A percentile compares a stretch with the other conserved stretches of the same genome.
These are phyloP conservation scores for Vidua chalybeata DNA, from an alignment of 2,113 vertebrate species.

Conservation along the genomic window DNA sequence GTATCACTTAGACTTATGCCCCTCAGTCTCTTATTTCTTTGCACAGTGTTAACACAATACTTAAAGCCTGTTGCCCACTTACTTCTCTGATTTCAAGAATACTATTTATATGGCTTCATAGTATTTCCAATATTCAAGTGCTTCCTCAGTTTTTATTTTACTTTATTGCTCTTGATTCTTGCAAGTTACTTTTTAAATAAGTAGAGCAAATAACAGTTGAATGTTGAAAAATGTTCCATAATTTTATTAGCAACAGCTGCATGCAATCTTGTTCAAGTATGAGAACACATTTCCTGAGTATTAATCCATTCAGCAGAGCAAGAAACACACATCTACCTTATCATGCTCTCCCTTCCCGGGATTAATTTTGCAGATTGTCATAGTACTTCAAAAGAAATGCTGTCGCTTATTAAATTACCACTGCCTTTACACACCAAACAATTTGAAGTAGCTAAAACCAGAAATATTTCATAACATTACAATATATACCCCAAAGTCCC, in stretches of 20 bases:
- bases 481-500: not conserved
- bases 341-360: not conserved
- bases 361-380: slow-evolving; percentile 46
- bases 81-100: not conserved
- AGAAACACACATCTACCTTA: slow-evolving; percentile 46
- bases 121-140: not conserved
- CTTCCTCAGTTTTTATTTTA: not conserved
- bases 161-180: not conserved
- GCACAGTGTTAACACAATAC: not conserved
- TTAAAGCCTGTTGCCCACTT: not conserved
- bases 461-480: slow-evolving; percentile 47
- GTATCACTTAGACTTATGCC: not conserved
- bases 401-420: slow-evolving; percentile 15
- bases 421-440: not conserved
- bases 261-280: slow-evolving; percentile 15
- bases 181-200: slow-evolving; percentile 2
- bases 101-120: not conserved
- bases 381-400: slow-evolving; percentile 32
- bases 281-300: slow-evolving; percentile 15
- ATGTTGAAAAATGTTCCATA: not conserved
- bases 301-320: slow-evolving; percentile 9
- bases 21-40: not conserved
- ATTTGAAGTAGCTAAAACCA: not conserved
- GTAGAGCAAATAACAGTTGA: slow-evolving; percentile 39
- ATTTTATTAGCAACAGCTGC: slow-evolving; percentile 58